Evolutionary conservation across 2,888 invertebrate genomes (phyloP), one percentile per base, ranked within the genome.

Genomic region (Ichneumon xanthorius): DNA sequence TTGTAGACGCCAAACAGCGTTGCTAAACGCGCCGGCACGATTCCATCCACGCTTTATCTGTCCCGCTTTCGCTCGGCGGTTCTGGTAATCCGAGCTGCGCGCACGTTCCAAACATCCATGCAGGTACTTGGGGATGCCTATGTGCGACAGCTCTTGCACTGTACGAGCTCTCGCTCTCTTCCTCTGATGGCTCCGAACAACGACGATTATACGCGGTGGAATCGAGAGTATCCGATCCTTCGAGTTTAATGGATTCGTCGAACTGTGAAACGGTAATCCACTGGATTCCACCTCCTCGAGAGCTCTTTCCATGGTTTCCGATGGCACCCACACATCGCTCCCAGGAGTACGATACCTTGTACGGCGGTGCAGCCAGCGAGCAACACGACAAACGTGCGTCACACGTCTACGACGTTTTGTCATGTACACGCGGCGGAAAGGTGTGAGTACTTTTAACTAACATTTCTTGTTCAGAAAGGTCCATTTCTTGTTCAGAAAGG

Each of bases 301-400:
- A 65, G 80, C 80, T 72, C 80, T 84, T 84, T 67, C 63, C 55
- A 75, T 4, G 53, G 77, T 77, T 26, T 26, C 65, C 76, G 67
- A 33, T 37, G 55, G 75, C 61, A 73, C 68, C 67, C 53, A 78
- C 53, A 81, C 77, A 81, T 85, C 72, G 73, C 78, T 85, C 81
- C 81, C 84, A 37, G 70, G 78, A 78, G 84, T 81, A 85, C 84
- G 78, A 81, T 85, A 75, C 68, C 84, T 78, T 81, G 84, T 85
- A 77, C 73, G 55, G n/a, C 63, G 58, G 73, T 78, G 30, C 72
- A 73, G 65, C 77, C 75, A 5, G 53, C 80, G 81, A 81, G 81
- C 78, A 75, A 81, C 68, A 70, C 45, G 81, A 78, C 78, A 55
- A 77, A 22, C 73, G n/a, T 33, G n/a, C 63, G 16, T 63, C 30